phyloP scores from a whole-genome alignment of 2,797 vertebrate genomes.

The Melanotaenia trifasciata region DNA sequence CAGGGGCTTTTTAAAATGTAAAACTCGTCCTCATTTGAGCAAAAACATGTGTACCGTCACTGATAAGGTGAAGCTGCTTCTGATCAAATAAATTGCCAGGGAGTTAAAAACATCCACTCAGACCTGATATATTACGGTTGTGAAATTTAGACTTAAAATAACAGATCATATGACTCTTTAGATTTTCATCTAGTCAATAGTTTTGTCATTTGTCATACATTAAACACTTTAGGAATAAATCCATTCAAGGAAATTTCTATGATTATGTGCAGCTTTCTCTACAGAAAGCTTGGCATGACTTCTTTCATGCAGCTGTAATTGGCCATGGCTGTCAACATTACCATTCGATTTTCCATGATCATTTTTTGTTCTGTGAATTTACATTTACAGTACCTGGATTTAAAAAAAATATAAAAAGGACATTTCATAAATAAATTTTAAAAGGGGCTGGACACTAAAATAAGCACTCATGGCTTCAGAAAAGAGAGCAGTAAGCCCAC shows the following conservation, averaged over 20 bases:
- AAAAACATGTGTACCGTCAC: constrained; percentile 1
- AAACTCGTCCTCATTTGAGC: constrained; percentile 29
- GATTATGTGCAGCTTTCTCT: not conserved
- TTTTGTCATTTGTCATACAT: not conserved
- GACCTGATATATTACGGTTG: not conserved
- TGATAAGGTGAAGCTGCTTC: constrained; percentile 23
- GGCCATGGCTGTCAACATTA: not conserved
- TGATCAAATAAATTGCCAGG: constrained; percentile 11
- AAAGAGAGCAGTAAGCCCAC: no score
- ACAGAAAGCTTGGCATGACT: not conserved
- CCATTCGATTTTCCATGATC: no score
- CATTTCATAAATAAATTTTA: no score
- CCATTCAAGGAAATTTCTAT: not conserved
- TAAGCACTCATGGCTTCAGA: no score
- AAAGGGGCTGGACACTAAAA: no score
- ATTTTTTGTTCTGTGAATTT: not conserved
- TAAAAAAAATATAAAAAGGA: no score
- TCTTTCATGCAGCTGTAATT: not conserved
- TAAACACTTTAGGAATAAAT: no score
- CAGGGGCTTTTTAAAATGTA: constrained; percentile 52
- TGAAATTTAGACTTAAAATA: not conserved
- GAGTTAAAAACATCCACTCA: not conserved
- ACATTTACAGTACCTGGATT: no score
- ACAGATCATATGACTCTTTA: not conserved
- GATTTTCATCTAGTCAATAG: no score